phyloP scores from a whole-genome alignment of 2,888 invertebrate genomes.

The Amblyjoppa fuscipennis region DNA sequence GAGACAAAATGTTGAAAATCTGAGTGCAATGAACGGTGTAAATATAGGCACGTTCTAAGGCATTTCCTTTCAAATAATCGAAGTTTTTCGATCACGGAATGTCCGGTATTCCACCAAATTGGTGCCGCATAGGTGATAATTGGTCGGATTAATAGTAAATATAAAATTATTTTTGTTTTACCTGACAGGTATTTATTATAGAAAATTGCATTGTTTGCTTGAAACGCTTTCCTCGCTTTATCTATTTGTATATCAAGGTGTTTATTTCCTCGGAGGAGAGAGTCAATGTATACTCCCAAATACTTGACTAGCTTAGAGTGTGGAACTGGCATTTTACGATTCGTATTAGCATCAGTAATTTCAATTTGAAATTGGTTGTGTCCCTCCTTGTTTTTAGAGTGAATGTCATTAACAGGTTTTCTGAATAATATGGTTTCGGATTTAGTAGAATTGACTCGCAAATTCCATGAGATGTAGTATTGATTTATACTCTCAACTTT shows the following conservation, averaged over 20 bases:
- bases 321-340: not conserved
- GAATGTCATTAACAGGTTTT: not conserved
- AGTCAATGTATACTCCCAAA: not conserved
- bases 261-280: not conserved
- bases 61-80: conserved; percentile 3
- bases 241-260: not conserved
- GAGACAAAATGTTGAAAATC: too few relatives aligned
- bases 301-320: not conserved
- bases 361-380: not conserved
- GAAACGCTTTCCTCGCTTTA: not conserved
- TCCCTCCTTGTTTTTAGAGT: not conserved
- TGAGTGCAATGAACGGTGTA: too few relatives aligned
- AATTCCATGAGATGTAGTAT: too few relatives aligned
- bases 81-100: conserved; percentile 28
- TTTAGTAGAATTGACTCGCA: too few relatives aligned
- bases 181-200: too few relatives aligned
- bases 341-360: not conserved
- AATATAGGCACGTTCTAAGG: too few relatives aligned
- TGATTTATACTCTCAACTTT: too few relatives aligned
- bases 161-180: not conserved
- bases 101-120: conserved; percentile 10
- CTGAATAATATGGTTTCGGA: conserved; percentile 48
- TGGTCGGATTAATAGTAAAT: not conserved
- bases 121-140: too few relatives aligned
- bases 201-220: too few relatives aligned